Base-by-base conservation (phyloP, 2,113 vertebrate genomes). In the Peromyscus californicus region DNA sequence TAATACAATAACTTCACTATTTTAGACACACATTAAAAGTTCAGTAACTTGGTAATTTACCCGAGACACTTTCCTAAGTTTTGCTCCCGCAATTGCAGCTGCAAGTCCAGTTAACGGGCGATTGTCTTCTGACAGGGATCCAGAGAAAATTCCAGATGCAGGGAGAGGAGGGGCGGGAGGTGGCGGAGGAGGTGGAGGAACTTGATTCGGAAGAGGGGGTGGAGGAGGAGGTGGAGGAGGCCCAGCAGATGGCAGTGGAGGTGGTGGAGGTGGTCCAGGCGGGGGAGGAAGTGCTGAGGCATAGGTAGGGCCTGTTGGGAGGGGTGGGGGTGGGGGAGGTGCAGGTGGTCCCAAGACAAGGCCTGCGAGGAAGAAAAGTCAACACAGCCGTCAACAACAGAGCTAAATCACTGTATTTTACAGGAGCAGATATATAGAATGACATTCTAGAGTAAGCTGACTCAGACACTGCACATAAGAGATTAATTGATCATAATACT, bases 91-190 rank as follows among this genome's bases (percentile, higher is more conserved):
- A 22, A 99, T 99, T 26, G 99, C 99, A 80, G 99, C 99, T 94
- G 99, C 99, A 83, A 99, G 98, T 98, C 99, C 99, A 94, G 99
- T 99, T 95, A 99, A 85, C 87, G 99, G 99, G 80, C 99, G 99
- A 98, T 99, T 99, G 95, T 99, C 99, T 92, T 99, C 99, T 0
- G 98, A 98, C 74, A 98, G 48, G 0, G 97, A 97, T 86, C 98
- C 98, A 42, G 97, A 98, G 76, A 99, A 99, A 98, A 99, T 99
- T 78, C 99, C 98, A 74, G 99, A 99, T 9, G 98, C 90, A 0
- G 99, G 99, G n/a, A 99, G 99, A 0, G 99, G 99, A 5, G 99
- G 99, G 15, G 99, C 99, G 0, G 99, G 99, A n/a, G 99, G 99
- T 0, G 98, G 99, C 45, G 95, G 98, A 7, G 99, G 99, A 88